Evolutionary conservation across 2,113 vertebrate genomes (phyloP), one percentile per base, ranked within the genome.

Genomic region (Malaclemys terrapin): DNA sequence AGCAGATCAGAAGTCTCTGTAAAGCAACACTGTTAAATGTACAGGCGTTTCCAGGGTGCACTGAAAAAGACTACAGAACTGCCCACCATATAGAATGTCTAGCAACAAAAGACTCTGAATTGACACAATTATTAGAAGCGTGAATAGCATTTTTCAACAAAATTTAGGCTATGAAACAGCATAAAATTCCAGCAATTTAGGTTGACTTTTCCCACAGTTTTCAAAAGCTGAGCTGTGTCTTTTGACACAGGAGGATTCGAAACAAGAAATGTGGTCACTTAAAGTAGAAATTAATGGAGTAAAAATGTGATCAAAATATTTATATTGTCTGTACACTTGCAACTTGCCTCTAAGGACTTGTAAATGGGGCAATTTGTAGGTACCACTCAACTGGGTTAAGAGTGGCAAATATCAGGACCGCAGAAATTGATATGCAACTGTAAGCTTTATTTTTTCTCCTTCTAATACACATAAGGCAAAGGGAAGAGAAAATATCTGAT

Each of bases 291-390:
- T 25, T 38, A 79, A 31, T 2, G 6, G 29, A n/a, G 50, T 22
- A 69, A 2, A 8, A 4, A 31, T 45, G 56, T 80, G 14, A 87
- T 0, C 0, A 83, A 10, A 72, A 72, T 11, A 22, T 72, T 72
- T 22, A 72, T 42, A 72, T 42, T 72, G 17, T 62, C 59, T 5
- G 29, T 72, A 22, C 35, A 22, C 69, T 72, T 72, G n/a, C n/a
- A 72, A 72, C n/a, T 10, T 22, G 69, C 31, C 69, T 69, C 35
- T 10, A 72, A 72, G 69, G 65, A 10, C 20, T 22, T 72, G n/a
- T 72, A 75, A 83, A 14, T 22, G 27, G 22, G 54, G 0, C 9
- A 35, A n/a, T 75, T 42, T 75, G 24, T 35, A 93, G n/a, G 5
- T 45, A 78, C 22, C 12, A 78, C 42, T 27, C 38, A 78, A 78